Evolutionary conservation across 2,888 invertebrate genomes (phyloP), one percentile per base, ranked within the genome.

Genomic region (Parnassius mnemosyne): DNA sequence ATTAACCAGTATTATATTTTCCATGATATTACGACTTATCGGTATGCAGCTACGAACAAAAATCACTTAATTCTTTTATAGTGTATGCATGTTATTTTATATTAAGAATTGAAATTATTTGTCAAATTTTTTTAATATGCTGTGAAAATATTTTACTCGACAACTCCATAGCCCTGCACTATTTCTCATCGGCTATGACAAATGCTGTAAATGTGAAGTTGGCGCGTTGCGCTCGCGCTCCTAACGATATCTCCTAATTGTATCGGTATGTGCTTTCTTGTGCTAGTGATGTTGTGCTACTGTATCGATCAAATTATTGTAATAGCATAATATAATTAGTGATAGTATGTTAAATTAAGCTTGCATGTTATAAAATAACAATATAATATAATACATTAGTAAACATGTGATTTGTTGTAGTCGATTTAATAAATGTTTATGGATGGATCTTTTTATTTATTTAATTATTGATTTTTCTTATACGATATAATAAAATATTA

Each of bases 181-280:
- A 63, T 56, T 55, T 41, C 13, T 20, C 25, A 13, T 51, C 20
- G 10, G 72, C 72, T 81, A 83, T 87, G 88, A 87, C 87, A 87
- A 87, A 87, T 88, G 87, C 78, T 76, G 79, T 80, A 73, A 83
- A 81, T 76, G 83, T 76, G 70, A 76, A 82, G 85, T 84, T 86
- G 85, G 83, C 82, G 83, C 79, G 61, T 49, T 72, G 68, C 68
- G 69, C 71, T 72, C 71, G 71, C 71, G 70, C 73, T 68, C 79
- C 76, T 71, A 71, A 66, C 77, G 83, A 84, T 89, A 88, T 80
- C 83, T 76, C 74, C 80, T 86, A 88, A 89, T 89, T 87, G 84
- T 85, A 77, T 82, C 81, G 82, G 80, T 83, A 83, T 83, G 71
- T 72, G 70, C 71, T 73, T 68, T 72, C 72, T 69, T 71, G 44